Conservation (phyloP, 2,888 invertebrate genomes). For the Dioctria rufipes region DNA sequence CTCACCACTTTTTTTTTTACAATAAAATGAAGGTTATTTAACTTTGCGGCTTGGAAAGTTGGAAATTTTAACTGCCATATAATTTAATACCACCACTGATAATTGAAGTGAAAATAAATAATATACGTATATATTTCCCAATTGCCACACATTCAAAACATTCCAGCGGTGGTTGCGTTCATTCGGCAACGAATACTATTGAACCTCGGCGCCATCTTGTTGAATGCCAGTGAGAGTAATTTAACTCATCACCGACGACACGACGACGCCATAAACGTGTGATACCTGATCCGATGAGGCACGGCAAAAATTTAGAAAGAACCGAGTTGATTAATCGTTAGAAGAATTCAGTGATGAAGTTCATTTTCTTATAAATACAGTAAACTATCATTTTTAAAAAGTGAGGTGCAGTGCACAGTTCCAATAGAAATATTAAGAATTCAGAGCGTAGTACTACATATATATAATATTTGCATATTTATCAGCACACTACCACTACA, state of each 20-base stretch:
- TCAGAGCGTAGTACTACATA: no score
- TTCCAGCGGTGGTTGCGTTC: constrained; percentile 41
- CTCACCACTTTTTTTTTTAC: not conserved
- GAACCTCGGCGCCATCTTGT: constrained; percentile 47
- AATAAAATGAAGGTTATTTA: constrained; percentile 36
- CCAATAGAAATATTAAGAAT: no score
- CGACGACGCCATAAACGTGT: constrained; percentile 39
- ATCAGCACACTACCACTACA: constrained; percentile 51
- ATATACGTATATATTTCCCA: not conserved
- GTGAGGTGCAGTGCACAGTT: no score
- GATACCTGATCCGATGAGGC: constrained; percentile 1
- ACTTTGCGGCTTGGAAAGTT: constrained; percentile 41
- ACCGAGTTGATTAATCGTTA: not conserved
- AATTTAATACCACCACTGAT: not conserved
- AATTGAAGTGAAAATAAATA: not conserved
- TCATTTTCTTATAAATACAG: not conserved
- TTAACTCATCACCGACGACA: not conserved
- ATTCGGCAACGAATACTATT: constrained; percentile 3
- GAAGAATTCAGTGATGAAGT: not conserved
- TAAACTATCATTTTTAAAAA: no score
- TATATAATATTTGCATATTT: not conserved
- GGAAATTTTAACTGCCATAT: not conserved
- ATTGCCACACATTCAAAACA: not conserved
- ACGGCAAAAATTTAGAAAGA: not conserved
- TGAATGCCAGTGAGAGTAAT: constrained; percentile 42